Evolutionary conservation across 2,113 vertebrate species (phyloP), one percentile per base, ranked within the genome.

Genomic region (Sapajus apella): DNA sequence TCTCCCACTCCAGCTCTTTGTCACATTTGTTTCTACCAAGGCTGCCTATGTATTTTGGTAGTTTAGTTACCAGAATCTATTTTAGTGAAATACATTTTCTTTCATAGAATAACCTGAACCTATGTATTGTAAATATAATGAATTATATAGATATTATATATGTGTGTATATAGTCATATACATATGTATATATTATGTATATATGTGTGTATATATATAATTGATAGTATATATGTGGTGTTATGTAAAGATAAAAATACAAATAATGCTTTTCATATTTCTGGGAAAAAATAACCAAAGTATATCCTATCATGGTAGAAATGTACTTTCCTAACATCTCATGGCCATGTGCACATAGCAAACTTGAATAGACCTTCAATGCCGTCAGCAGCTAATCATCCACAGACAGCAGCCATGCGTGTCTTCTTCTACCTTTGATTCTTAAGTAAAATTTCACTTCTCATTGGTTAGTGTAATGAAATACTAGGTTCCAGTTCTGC

Each of bases 401-500:
- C 64, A 37, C 10, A 58, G 37, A 30, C 17, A 37, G 30, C 35
- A 92, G 14, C n/a, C 68, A 66, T 32, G 75, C 16, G 0, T 35
- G 7, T 37, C 72, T 75, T 55, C 50, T 52, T 76, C 30, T 83
- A 77, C 47, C 37, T 94, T 94, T 93, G 93, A 70, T 89, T 61
- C 77, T 40, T 25, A 45, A 56, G 68, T 21, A 72, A 64, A 86
- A 70, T 84, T 83, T 79, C 56, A 56, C 37, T 96, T 84, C 77
- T 1, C 10, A 2, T 73, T 94, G 75, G 43, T 80, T 87, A 89
- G 5, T 25, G 27, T 56, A 85, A 89, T 80, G 9, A 87, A 93
- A 91, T 68, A 30, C 50, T 35, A 92, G 20, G 52, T 77, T 95
- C 66, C 43, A 76, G 43, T 93, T 95, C 94, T 91, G 70, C 91